phyloP scores from a whole-genome alignment of 2,888 invertebrate species.

The Caenorhabditis panamensis region DNA sequence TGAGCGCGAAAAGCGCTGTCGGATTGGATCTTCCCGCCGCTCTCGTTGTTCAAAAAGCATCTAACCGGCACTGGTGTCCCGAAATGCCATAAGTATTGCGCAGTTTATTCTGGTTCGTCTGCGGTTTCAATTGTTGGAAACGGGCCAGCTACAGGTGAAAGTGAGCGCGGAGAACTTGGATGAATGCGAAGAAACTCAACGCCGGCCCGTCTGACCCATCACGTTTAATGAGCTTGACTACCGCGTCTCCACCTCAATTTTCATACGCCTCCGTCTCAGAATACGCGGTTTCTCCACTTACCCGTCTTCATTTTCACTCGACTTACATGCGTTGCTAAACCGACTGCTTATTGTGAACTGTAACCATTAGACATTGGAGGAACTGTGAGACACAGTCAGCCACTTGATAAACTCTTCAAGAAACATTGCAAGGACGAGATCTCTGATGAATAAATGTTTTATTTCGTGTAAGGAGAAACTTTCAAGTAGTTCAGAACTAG shows the following conservation, averaged over 20 bases:
- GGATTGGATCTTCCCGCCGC: conserved; percentile 12
- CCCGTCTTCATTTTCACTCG: conserved; percentile 1
- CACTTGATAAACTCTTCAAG: conserved; percentile 59
- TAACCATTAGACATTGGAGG: not conserved
- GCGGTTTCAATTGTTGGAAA: conserved; percentile 60
- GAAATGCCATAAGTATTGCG: conserved; percentile 44
- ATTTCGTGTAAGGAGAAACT: conserved; percentile 46
- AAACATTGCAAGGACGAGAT: conserved; percentile 49
- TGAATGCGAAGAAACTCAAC: conserved; percentile 46
- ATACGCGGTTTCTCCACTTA: conserved; percentile 8
- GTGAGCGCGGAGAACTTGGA: conserved; percentile 41
- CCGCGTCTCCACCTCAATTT: conserved; percentile 27
- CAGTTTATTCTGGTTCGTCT: conserved; percentile 48
- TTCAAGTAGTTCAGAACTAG: conserved; percentile 57
- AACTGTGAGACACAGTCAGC: conserved; percentile 20
- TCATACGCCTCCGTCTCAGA: conserved; percentile 22
- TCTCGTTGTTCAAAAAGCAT: conserved; percentile 41
- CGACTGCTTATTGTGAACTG: conserved; percentile 13
- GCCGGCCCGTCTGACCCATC: conserved; percentile 41
- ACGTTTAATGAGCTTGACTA: conserved; percentile 56
- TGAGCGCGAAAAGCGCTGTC: conserved; percentile 44
- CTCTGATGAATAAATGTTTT: conserved; percentile 47
- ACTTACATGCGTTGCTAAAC: conserved; percentile 10
- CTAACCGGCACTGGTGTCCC: conserved; percentile 33
- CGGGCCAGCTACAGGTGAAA: conserved; percentile 45